Evolutionary conservation across 2,113 vertebrate genomes (phyloP).

Genomic region (Neopipo cinnamomea): DNA sequence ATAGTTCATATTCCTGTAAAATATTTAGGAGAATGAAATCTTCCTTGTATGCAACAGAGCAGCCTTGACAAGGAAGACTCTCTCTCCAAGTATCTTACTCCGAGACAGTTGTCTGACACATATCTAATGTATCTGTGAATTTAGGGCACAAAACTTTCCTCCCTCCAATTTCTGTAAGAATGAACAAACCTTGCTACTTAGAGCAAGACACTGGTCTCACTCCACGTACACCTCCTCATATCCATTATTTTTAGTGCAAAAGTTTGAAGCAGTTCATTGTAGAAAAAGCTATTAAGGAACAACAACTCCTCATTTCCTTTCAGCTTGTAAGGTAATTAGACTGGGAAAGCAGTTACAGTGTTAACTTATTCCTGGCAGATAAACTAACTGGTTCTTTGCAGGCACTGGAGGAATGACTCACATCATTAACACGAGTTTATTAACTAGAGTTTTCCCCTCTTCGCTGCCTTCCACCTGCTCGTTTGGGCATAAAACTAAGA

Average conservation of each 20-base stretch:
- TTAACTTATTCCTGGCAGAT: slow-evolving; percentile 56
- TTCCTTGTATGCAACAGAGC: not conserved
- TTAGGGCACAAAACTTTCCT: not conserved
- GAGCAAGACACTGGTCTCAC: not conserved
- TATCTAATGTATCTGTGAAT: not conserved
- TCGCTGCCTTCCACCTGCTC: not conserved
- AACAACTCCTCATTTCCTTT: slow-evolving; percentile 52
- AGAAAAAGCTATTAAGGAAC: slow-evolving; percentile 27
- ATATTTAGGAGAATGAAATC: not conserved
- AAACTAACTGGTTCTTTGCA: slow-evolving; percentile 37
- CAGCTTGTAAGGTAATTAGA: slow-evolving; percentile 27
- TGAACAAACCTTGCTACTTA: not conserved
- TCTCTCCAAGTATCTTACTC: not conserved
- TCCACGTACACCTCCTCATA: not conserved
- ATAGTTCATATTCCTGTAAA: not conserved
- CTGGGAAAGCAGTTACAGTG: slow-evolving; percentile 27
- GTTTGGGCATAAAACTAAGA: not conserved
- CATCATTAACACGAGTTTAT: slow-evolving; percentile 7
- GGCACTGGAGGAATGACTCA: slow-evolving; percentile 45
- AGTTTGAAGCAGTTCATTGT: not conserved
- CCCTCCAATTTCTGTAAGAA: not conserved
- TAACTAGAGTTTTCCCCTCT: not conserved
- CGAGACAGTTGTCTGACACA: not conserved
- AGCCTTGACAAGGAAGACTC: not conserved
- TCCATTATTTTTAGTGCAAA: slow-evolving; percentile 9